phyloP scores from a whole-genome alignment of 2,113 vertebrate species.

The Tenrec ecaudatus region DNA sequence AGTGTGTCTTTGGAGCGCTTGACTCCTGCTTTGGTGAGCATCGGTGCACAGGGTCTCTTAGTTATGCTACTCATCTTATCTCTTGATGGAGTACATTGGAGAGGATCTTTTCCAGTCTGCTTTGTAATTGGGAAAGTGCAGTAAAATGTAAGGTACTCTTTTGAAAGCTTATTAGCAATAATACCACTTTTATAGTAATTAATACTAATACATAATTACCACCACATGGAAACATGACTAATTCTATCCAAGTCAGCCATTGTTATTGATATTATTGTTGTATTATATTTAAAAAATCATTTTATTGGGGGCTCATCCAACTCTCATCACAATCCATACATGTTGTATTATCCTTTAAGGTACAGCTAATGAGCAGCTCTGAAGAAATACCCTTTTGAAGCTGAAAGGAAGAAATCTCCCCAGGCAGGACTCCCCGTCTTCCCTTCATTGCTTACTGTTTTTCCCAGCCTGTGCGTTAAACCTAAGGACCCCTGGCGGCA shows the following conservation, averaged over 20 bases:
- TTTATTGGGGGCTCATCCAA: no score
- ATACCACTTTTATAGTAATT: not conserved
- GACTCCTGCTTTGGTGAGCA: no score
- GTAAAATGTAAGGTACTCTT: not conserved
- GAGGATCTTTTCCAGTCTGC: not conserved
- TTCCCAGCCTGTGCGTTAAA: not conserved
- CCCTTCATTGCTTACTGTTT: not conserved
- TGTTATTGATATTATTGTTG: not conserved
- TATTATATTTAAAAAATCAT: not conserved
- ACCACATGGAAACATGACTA: not conserved
- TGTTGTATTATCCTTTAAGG: not conserved
- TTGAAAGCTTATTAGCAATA: not conserved
- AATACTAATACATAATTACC: not conserved
- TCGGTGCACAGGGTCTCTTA: not conserved
- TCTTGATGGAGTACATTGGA: not conserved
- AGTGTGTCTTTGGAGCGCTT: no score
- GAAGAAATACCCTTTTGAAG: not conserved
- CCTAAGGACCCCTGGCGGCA: not conserved
- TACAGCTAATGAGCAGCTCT: not conserved
- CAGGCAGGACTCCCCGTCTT: not conserved
- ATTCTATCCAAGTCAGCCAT: not conserved
- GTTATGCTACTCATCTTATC: not conserved
- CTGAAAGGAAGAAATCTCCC: not conserved
- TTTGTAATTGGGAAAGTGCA: not conserved
- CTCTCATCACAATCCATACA: no score